Percentiles rank a stretch among this genome's conserved stretches.
Evolutionary conservation across 2,888 invertebrate species (phyloP).

Genomic region (Phymatocera aterrima): DNA sequence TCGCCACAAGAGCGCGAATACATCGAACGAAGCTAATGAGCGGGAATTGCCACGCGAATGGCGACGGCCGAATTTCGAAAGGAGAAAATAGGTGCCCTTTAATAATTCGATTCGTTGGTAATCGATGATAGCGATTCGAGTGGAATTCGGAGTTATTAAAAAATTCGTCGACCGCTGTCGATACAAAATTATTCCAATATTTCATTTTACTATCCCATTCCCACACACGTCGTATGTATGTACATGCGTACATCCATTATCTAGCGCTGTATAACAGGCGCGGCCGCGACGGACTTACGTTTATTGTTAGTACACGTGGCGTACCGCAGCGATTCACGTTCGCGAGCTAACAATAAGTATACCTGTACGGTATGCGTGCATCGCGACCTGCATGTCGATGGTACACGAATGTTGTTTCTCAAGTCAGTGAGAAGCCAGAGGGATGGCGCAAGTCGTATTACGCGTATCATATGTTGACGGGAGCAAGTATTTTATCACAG

Average conservation of each 20-base stretch:
- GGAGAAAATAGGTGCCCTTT: background rate
- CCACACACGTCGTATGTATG: background rate
- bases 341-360: background rate
- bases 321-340: background rate
- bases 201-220: background rate
- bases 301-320: background rate
- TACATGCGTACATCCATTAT: too few species aligned
- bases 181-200: background rate
- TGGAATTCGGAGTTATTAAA: background rate
- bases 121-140: background rate
- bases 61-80: background rate
- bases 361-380: background rate
- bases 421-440: too few species aligned
- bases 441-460: background rate
- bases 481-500: background rate
- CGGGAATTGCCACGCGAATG: constrained; percentile 3
- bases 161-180: background rate
- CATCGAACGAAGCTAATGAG: background rate
- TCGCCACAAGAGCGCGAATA: too few species aligned
- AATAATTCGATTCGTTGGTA: too few species aligned
- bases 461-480: background rate
- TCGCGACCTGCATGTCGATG: background rate
- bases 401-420: too few species aligned
- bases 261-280: background rate
- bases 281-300: background rate